Percentiles rank a stretch among this genome's conserved stretches.
Conservation (phyloP, 2,888 invertebrate species). For the Panzeria rudis region DNA sequence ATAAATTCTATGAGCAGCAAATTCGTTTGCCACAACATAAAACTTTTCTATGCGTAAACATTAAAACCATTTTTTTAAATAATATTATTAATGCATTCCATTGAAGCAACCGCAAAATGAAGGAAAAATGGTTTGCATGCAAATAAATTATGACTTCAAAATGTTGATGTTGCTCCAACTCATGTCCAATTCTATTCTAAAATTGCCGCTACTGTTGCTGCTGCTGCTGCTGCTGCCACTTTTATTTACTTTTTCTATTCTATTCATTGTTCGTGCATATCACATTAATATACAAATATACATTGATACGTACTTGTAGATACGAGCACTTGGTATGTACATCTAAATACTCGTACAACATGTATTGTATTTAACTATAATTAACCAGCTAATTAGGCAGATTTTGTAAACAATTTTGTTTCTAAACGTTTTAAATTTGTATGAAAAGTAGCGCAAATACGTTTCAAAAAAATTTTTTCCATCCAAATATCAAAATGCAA, state of each 20-base stretch:
- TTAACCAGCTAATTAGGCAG: no score
- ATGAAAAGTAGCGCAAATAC: no score
- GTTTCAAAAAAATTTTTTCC: no score
- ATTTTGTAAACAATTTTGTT: no score
- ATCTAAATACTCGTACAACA: slow-evolving; percentile 48
- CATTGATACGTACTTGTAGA: slow-evolving; percentile 33
- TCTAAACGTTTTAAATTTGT: no score
- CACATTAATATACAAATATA: slow-evolving; percentile 62
- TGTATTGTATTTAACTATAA: slow-evolving; percentile 67
- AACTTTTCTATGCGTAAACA: not conserved
- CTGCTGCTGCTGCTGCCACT: slow-evolving; percentile 49
- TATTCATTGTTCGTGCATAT: slow-evolving; percentile 71
- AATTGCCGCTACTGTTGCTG: slow-evolving; percentile 25
- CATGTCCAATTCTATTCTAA: slow-evolving; percentile 40
- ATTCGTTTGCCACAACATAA: not conserved
- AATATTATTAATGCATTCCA: slow-evolving; percentile 14
- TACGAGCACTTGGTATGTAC: slow-evolving; percentile 5
- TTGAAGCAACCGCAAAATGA: not conserved
- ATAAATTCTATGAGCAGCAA: no score
- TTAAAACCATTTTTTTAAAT: not conserved
- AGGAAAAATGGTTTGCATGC: slow-evolving; percentile 30
- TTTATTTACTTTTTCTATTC: slow-evolving; percentile 66
- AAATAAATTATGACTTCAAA: slow-evolving; percentile 46
- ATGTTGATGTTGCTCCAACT: slow-evolving; percentile 24
- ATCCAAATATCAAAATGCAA: no score